These are phyloP conservation scores for Psophia crepitans DNA, from an alignment of 2,113 vertebrate genomes.

Conservation along the genomic window DNA sequence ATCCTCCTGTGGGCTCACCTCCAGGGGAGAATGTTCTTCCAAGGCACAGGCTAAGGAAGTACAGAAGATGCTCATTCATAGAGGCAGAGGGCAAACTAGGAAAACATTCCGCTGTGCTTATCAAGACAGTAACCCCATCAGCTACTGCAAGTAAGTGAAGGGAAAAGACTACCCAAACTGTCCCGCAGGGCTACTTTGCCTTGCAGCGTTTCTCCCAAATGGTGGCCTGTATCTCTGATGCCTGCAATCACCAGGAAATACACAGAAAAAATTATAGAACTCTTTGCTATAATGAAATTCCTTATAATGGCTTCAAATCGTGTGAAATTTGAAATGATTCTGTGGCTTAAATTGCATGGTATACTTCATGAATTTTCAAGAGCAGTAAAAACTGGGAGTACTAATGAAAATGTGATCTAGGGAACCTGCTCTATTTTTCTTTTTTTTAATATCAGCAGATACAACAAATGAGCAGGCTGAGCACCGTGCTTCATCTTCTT, in stretches of 20 bases:
- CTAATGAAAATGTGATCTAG: neutral
- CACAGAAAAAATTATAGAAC: neutral
- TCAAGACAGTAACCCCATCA: neutral
- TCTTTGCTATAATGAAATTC: constrained; percentile 5
- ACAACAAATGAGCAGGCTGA: neutral
- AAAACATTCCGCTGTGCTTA: neutral
- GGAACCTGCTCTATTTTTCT: neutral
- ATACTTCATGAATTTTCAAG: constrained; percentile 21
- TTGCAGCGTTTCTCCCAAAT: neutral
- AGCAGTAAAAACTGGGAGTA: neutral
- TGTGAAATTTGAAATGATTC: neutral
- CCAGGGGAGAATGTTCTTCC: neutral
- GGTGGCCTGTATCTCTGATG: neutral
- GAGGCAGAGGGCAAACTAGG: neutral
- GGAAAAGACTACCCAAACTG: neutral
- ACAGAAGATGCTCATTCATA: neutral
- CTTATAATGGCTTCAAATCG: neutral
- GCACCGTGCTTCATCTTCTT: neutral
- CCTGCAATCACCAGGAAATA: neutral
- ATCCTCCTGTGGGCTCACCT: neutral
- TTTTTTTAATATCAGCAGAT: neutral
- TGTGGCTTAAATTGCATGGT: neutral
- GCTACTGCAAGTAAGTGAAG: neutral
- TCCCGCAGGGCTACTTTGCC: neutral
- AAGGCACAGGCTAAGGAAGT: neutral